These are phyloP conservation scores for Diachasma alloeum DNA, from an alignment of 1,140 invertebrate species.

Conservation along the genomic window DNA sequence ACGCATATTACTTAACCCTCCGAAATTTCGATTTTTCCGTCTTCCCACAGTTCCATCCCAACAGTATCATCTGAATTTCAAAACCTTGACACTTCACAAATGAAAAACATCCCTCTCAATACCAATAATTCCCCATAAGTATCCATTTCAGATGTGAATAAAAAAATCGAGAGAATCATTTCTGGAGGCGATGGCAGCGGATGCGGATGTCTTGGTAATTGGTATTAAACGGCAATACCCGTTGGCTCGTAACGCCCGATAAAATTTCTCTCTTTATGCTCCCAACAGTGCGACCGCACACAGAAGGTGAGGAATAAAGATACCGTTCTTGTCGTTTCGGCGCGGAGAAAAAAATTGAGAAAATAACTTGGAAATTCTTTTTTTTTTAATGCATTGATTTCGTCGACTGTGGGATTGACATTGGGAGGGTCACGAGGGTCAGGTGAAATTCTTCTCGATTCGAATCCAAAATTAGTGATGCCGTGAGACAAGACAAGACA, in stretches of 20 bases:
- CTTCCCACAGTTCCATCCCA: not conserved
- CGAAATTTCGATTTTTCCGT: constrained; percentile 8
- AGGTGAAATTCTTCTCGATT: too few species aligned
- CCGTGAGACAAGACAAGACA: too few species aligned
- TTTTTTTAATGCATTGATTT: too few species aligned
- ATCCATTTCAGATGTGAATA: not conserved
- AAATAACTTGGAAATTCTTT: too few species aligned
- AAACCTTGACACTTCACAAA: not conserved
- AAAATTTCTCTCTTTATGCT: constrained; percentile 45
- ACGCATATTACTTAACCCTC: constrained; percentile 22
- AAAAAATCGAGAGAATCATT: not conserved
- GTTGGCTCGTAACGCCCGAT: constrained; percentile 33
- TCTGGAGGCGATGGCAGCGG: constrained; percentile 8
- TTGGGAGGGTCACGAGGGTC: too few species aligned
- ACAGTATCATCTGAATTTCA: not conserved
- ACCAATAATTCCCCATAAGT: not conserved
- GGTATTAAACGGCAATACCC: constrained; percentile 40
- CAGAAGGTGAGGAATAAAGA: not conserved
- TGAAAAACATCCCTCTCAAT: not conserved
- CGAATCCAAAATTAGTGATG: too few species aligned
- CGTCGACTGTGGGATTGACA: too few species aligned
- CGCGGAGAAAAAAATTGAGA: too few species aligned
- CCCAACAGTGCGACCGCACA: constrained; percentile 17
- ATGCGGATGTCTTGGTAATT: constrained; percentile 40
- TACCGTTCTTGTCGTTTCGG: not conserved